Base-by-base conservation (phyloP, 1,140 invertebrate species). In the Drosophila parabipectinata region DNA sequence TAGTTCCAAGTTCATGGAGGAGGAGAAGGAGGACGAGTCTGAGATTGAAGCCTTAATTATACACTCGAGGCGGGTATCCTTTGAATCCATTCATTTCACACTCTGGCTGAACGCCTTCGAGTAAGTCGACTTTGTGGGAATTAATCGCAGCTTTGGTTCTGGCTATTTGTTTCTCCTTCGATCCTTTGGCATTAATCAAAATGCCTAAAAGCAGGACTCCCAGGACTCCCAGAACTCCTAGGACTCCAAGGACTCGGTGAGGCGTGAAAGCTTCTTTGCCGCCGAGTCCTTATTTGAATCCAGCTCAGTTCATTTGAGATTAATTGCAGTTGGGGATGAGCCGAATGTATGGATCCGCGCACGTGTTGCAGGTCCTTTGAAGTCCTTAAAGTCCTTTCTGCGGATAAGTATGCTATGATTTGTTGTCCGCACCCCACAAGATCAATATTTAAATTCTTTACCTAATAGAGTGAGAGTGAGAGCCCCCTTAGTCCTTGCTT, bases 271-370 rank as follows among this genome's bases (percentile, higher is more conserved):
- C 61, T 59, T 34, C 57, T 67, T 66, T 48, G 26, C 34, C 45
- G 10, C 32, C 15, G 5, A 7, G 51, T 37, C 60, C 24, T 47
- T 53, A 64, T 74, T 56, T 67, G 66, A 72, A 62, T 63, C 26
- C 63, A 74, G 72, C 71, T 55, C 50, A 73, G 68, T 79, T 85
- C 81, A 74, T 85, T 85, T 71, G 53, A 85, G 79, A 85, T 85
- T 85, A 85, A 85, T 85, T 81, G 73, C 67, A 73, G 52, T 62
- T 32, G 54, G 54, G 44, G 18, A 18, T 18, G 18, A 1, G 18
- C 15, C 58, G 28, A 85, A 87, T 81, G 52, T 68, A 81, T 87
- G 72, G 82, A 85, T 81, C 78, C 74, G 34, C 74, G 30, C 44
- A 39, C 24, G 39, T n/a, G 5, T 14, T 41, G 21, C 15, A 12